phyloP scores from a whole-genome alignment of 2,113 vertebrate genomes.

The Psephotus haematonotus region DNA sequence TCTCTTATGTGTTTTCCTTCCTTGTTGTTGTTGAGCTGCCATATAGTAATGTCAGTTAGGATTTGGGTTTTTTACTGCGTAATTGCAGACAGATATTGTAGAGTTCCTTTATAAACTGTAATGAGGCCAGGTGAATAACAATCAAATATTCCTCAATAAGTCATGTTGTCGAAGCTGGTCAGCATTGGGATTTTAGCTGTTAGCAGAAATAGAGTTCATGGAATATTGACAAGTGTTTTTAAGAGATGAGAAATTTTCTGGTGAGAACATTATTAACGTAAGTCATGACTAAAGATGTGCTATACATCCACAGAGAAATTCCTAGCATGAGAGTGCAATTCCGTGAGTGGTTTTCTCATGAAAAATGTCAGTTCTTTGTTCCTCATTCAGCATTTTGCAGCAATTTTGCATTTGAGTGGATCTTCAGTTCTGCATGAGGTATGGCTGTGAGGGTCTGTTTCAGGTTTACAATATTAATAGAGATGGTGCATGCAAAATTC shows the following conservation, averaged over 20 bases:
- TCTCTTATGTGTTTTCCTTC: slow-evolving; percentile 25
- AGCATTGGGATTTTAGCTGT: slow-evolving; percentile 8
- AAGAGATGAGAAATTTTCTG: not conserved
- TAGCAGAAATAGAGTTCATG: slow-evolving; percentile 35
- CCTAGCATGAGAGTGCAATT: not conserved
- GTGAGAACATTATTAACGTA: not conserved
- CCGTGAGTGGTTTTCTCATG: not conserved
- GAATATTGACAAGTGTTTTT: slow-evolving; percentile 42
- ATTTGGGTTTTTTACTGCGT: not conserved
- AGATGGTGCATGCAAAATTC: not conserved
- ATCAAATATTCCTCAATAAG: slow-evolving; percentile 23
- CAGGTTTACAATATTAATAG: slow-evolving; percentile 23
- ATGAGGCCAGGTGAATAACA: slow-evolving; percentile 53
- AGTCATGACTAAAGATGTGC: not conserved
- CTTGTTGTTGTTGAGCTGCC: slow-evolving; percentile 25
- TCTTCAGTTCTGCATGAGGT: slow-evolving; percentile 41
- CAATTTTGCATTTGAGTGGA: slow-evolving; percentile 1
- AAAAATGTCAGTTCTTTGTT: not conserved
- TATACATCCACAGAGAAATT: not conserved
- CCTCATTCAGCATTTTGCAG: not conserved
- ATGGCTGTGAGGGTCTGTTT: slow-evolving; percentile 8
- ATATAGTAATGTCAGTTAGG: not conserved
- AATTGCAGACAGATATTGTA: not conserved
- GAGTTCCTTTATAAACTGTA: slow-evolving; percentile 14
- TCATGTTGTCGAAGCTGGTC: not conserved